Conservation (phyloP, 2,797 vertebrate species). For the Onychomys arenicola region DNA sequence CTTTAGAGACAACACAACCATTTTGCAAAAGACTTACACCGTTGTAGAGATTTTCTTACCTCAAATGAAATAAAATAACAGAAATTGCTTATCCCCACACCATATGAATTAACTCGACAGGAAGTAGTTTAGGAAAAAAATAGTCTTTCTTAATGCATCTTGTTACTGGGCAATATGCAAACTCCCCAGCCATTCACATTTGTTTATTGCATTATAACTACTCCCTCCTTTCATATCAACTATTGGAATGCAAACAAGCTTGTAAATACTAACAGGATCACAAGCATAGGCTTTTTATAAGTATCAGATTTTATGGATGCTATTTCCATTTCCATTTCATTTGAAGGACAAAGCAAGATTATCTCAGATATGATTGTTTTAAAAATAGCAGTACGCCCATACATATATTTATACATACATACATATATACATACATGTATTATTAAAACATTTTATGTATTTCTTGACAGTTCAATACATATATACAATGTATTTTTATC, state of each 20-base stretch:
- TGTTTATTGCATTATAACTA: neutral
- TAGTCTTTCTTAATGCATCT: neutral
- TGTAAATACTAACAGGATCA: neutral
- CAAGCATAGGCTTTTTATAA: neutral
- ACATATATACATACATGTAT: neutral
- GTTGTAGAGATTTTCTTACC: neutral
- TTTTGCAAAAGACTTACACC: neutral
- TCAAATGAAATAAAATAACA: neutral
- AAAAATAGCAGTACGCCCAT: neutral
- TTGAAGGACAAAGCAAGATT: neutral
- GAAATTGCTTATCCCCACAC: neutral
- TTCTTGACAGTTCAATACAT: neutral
- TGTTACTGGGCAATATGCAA: neutral
- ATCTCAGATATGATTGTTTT: neutral
- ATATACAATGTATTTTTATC: neutral
- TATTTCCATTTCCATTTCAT: conserved; percentile 6
- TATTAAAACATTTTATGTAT: neutral
- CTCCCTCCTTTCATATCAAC: neutral
- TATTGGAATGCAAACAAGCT: neutral
- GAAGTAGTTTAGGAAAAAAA: neutral
- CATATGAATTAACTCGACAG: neutral
- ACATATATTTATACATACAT: too few relatives aligned
- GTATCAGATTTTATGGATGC: neutral
- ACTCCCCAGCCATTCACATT: neutral
- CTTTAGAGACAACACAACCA: neutral